Evolutionary conservation across 2,888 invertebrate species (phyloP).

Genomic region (Ferdinandea cuprea): DNA sequence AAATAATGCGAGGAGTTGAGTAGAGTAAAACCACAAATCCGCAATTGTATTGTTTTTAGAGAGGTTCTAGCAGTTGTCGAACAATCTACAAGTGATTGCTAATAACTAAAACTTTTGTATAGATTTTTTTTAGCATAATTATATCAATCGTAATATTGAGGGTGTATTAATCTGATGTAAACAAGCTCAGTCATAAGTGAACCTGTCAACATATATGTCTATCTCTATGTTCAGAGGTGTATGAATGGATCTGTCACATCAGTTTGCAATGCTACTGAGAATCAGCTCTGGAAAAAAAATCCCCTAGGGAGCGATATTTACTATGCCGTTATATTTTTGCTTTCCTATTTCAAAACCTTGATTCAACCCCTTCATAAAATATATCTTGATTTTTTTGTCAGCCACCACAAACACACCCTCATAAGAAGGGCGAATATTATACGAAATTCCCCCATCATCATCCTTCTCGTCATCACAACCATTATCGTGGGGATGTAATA

Average conservation of each 20-base stretch:
- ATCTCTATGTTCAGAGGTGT: constrained; percentile 62
- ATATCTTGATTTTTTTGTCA: constrained; percentile 56
- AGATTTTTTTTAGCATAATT: background rate
- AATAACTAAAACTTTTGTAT: background rate
- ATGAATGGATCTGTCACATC: constrained; percentile 59
- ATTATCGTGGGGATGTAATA: constrained; percentile 76
- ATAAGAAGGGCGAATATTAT: constrained; percentile 57
- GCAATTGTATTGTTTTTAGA: too few relatives aligned
- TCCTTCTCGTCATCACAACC: constrained; percentile 57
- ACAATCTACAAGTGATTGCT: background rate
- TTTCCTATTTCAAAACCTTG: constrained; percentile 33
- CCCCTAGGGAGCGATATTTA: constrained; percentile 62
- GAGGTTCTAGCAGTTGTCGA: too few relatives aligned
- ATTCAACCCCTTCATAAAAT: constrained; percentile 63
- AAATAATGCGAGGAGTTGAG: too few relatives aligned
- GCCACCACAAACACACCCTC: constrained; percentile 70
- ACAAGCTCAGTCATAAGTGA: constrained; percentile 54
- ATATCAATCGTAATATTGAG: background rate
- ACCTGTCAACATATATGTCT: constrained; percentile 60
- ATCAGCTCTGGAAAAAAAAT: constrained; percentile 26
- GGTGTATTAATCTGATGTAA: constrained; percentile 37
- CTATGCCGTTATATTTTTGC: constrained; percentile 62
- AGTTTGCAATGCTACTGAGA: constrained; percentile 41
- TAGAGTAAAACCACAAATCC: too few relatives aligned
- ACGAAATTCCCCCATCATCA: constrained; percentile 54